Base-by-base conservation (phyloP, 2,888 invertebrate species). In the Tenthredo livida region DNA sequence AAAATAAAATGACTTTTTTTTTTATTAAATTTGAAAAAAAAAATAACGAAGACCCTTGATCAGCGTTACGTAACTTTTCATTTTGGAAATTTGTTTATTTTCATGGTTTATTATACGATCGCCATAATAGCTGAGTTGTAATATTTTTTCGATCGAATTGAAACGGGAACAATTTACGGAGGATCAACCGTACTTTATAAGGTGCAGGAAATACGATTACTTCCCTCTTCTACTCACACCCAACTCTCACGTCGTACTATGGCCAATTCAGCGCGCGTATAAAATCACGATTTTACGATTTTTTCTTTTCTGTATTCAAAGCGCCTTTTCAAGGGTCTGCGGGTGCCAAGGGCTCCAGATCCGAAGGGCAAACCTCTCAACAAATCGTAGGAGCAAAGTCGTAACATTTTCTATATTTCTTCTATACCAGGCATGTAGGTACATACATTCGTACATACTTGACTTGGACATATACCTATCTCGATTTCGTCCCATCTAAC, bases 201-300 rank as follows among this genome's bases (percentile, higher is more conserved):
- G 37, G 61, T 61, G 80, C 37, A 61, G 80, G 40, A 40, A 80
- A 80, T 80, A 61, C 80, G 80, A 80, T 80, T 61, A 61, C 80
- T 40, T 33, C 21, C 61, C 40, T 58, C 61, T 33, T 80, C 17
- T 40, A 40, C 80, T 61, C 37, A 37, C 61, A 43, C 21, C 40
- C 10, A 25, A 33, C 40, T 80, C 80, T 80, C 80, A 21, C 21
- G 21, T 25, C 80, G 15, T 61, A 58, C 58, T 40, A 80, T n/a
- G 80, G 80, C 80, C 58, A 80, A 80, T 80, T 80, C 80, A 40
- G 61, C 7, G 37, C 80, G 58, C 61, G 80, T 80, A 58, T 80
- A 40, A 61, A 80, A 80, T 80, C 80, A 83, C 17, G 37, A 70
- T 83, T 83, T 83, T 61, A 67, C 67, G 83, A 67, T 67, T 67